Conservation (phyloP, 2,113 vertebrate genomes). For the Pygoscelis antarcticus region DNA sequence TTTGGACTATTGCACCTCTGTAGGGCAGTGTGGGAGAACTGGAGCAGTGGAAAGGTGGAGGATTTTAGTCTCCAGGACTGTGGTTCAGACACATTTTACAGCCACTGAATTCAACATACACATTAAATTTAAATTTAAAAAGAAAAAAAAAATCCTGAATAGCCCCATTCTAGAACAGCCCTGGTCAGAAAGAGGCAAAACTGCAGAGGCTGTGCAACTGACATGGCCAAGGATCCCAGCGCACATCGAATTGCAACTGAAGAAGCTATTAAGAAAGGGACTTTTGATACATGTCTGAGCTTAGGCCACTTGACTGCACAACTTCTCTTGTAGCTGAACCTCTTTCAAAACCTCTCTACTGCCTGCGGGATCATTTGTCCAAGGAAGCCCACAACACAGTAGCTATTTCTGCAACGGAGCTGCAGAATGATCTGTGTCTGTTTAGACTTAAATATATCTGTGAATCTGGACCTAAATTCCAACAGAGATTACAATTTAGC, state of each 20-base stretch:
- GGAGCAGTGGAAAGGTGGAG: not conserved
- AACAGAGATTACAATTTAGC: not conserved
- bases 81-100: not conserved
- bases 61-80: not conserved
- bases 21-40: not conserved
- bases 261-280: not conserved
- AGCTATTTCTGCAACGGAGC: not conserved
- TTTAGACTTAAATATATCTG: not conserved
- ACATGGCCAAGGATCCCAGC: not conserved
- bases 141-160: not conserved
- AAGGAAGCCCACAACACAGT: not conserved
- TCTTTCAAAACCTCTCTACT: not conserved
- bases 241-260: not conserved
- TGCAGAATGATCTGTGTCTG: not conserved
- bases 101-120: not conserved
- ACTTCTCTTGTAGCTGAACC: not conserved
- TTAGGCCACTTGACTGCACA: not conserved
- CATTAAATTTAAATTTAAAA: not conserved
- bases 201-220: not conserved
- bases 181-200: not conserved
- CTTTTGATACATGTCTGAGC: not conserved
- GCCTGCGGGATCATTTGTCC: not conserved
- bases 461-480: not conserved
- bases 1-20: not conserved
- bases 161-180: not conserved